phyloP scores from a whole-genome alignment of 2,797 vertebrate genomes.

The Cetoscarus ocellatus region DNA sequence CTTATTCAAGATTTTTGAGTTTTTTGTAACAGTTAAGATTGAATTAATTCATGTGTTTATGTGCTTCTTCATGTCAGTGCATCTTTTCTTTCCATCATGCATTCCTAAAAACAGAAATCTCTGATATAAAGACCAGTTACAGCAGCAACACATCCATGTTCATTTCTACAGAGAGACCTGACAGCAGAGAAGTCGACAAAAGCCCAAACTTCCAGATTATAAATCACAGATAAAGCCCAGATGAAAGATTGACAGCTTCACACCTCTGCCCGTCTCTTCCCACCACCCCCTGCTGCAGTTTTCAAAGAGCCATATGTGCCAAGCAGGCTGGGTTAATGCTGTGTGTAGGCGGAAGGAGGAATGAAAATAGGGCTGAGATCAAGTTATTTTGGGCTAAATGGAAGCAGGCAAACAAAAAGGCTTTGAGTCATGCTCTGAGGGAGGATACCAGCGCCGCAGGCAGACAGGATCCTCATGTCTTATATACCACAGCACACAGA shows the following conservation, averaged over 20 bases:
- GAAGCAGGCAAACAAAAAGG: slow-evolving; percentile 79
- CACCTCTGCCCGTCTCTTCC: slow-evolving; percentile 14
- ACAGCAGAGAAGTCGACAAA: slow-evolving; percentile 1
- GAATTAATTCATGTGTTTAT: neutral
- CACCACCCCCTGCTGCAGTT: slow-evolving; percentile 56
- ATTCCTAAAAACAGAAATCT: neutral
- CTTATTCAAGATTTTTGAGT: too few relatives aligned
- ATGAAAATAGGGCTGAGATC: slow-evolving; percentile 79
- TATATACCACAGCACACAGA: neutral
- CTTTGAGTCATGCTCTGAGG: slow-evolving; percentile 81
- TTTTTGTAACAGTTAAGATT: neutral
- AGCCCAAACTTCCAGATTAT: slow-evolving; percentile 33
- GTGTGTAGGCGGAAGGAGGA: slow-evolving; percentile 75
- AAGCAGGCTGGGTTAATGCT: slow-evolving; percentile 65
- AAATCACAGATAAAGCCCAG: slow-evolving; percentile 17
- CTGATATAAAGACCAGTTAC: too few relatives aligned
- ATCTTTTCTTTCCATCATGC: neutral
- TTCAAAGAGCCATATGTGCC: slow-evolving; percentile 62
- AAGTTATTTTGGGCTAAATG: slow-evolving; percentile 83
- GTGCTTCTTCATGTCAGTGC: neutral
- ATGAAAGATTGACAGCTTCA: slow-evolving; percentile 50
- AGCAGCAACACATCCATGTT: too few relatives aligned
- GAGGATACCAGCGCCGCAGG: slow-evolving; percentile 60
- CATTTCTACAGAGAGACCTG: neutral
- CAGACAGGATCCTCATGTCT: slow-evolving; percentile 49